These are phyloP conservation scores for Amphipyra tragopoginis DNA, from an alignment of 2,888 invertebrate species.

Conservation along the genomic window DNA sequence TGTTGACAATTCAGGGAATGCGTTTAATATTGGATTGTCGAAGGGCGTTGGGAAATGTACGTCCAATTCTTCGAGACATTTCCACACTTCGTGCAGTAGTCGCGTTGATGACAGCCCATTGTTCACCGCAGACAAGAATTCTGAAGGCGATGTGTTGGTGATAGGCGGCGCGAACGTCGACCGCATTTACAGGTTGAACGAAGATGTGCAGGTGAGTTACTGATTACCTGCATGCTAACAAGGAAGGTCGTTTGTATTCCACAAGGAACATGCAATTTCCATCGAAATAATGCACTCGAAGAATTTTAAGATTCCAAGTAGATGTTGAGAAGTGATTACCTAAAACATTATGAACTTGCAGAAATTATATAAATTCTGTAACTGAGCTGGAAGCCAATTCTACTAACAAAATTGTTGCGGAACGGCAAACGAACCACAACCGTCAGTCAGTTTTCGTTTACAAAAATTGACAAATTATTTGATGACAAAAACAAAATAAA, in stretches of 20 bases:
- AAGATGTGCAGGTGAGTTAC: slow-evolving; percentile 91
- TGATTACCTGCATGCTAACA: slow-evolving; percentile 27
- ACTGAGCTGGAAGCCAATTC: no score
- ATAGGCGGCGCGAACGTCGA: slow-evolving; percentile 95
- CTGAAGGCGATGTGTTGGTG: slow-evolving; percentile 89
- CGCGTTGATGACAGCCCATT: slow-evolving; percentile 60
- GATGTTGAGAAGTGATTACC: neutral
- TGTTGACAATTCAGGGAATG: slow-evolving; percentile 66
- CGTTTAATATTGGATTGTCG: slow-evolving; percentile 70
- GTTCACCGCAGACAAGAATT: slow-evolving; percentile 41
- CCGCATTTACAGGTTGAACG: slow-evolving; percentile 91
- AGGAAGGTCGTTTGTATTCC: no score
- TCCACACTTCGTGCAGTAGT: slow-evolving; percentile 73
- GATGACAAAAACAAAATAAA: no score
- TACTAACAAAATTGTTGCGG: no score
- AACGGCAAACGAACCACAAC: no score
- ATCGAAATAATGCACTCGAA: neutral
- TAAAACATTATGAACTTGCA: neutral
- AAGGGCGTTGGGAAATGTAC: slow-evolving; percentile 58
- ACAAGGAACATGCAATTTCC: neutral
- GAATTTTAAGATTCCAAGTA: neutral
- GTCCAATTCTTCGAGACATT: slow-evolving; percentile 65
- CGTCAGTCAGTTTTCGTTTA: no score
- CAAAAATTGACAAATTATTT: no score
- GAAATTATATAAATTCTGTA: no score